These are phyloP conservation scores for Teleopsis dalmanni DNA, from an alignment of 1,140 invertebrate species.

Conservation along the genomic window DNA sequence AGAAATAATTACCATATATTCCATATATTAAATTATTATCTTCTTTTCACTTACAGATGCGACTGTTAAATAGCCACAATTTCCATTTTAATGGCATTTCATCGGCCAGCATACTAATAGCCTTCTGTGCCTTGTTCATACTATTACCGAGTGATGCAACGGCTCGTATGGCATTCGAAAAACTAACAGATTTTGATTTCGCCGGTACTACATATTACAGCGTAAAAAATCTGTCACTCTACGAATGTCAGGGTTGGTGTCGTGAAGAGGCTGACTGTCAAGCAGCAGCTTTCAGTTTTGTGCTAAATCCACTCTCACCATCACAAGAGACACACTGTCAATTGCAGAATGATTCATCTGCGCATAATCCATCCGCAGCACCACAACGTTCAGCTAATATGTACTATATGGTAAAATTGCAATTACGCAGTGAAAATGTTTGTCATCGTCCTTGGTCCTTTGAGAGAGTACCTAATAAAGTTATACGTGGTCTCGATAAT, in stretches of 20 bases:
- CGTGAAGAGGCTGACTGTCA: constrained; percentile 84
- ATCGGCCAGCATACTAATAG: too few relatives aligned
- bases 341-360: constrained; percentile 84
- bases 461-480: constrained; percentile 85
- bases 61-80: too few relatives aligned
- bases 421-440: constrained; percentile 83
- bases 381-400: constrained; percentile 79
- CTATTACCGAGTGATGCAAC: constrained; percentile 17
- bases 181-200: constrained; percentile 86
- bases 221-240: constrained; percentile 82
- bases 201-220: constrained; percentile 85
- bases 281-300: constrained; percentile 84
- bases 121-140: too few relatives aligned
- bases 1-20: too few relatives aligned
- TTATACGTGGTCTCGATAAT: constrained; percentile 82
- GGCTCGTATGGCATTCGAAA: constrained; percentile 82
- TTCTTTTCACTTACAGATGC: too few relatives aligned
- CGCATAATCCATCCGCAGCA: constrained; percentile 73
- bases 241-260: constrained; percentile 93
- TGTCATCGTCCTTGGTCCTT: constrained; percentile 88
- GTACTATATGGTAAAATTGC: constrained; percentile 92
- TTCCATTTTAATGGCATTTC: too few relatives aligned
- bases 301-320: constrained; percentile 82
- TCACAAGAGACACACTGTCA: constrained; percentile 88
- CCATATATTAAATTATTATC: too few relatives aligned